Evolutionary conservation across 2,113 vertebrate species (phyloP).

Genomic region (Crotophaga sulcirostris): DNA sequence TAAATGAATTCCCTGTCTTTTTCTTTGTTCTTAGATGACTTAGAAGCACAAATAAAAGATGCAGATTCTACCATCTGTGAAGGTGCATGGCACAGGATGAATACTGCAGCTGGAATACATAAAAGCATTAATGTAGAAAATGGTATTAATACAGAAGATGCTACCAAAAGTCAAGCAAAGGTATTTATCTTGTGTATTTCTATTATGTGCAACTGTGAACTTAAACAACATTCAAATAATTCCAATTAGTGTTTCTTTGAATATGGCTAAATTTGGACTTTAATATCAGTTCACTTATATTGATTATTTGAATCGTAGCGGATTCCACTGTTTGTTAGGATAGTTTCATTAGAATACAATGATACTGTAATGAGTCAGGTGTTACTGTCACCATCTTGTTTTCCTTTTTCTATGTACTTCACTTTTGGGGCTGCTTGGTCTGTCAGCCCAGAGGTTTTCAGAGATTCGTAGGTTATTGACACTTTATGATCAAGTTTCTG

Average conservation of each 20-base stretch:
- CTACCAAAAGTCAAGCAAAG: slow-evolving; percentile 18
- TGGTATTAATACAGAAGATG: not conserved
- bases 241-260: not conserved
- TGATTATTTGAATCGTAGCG: not conserved
- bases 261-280: not conserved
- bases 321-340: not conserved
- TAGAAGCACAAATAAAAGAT: slow-evolving; percentile 72
- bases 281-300: not conserved
- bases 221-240: not conserved
- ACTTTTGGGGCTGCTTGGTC: not conserved
- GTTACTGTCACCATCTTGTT: not conserved
- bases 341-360: not conserved
- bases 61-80: slow-evolving; percentile 42
- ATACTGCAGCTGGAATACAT: slow-evolving; percentile 1
- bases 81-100: slow-evolving; percentile 32
- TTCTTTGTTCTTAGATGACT: slow-evolving; percentile 70
- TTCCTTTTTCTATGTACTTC: not conserved
- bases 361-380: not conserved
- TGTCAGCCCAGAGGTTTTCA: not conserved
- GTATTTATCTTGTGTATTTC: slow-evolving; percentile 24
- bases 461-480: not conserved
- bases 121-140: slow-evolving; percentile 19
- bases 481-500: not conserved
- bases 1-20: not conserved
- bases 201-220: not conserved